These are phyloP conservation scores for Drosophila sp. DNA, from an alignment of 1,140 invertebrate species.

Conservation along the genomic window DNA sequence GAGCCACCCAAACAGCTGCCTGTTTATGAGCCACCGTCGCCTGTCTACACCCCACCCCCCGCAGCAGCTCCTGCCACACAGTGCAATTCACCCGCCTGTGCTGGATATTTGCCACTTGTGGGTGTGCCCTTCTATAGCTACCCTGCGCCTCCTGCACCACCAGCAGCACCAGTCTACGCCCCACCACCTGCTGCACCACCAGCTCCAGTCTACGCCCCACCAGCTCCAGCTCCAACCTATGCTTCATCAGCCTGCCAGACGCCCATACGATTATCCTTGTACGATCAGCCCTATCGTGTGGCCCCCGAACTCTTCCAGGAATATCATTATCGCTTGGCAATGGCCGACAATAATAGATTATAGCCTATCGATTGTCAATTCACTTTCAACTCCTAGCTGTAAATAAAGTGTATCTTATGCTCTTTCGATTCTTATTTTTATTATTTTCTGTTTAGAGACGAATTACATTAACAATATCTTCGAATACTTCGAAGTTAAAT, in stretches of 20 bases:
- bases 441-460: not conserved
- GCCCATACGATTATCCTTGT: constrained; percentile 60
- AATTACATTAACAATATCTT: too few species aligned
- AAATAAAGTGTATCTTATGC: constrained; percentile 64
- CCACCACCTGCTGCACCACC: constrained; percentile 22
- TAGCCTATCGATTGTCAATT: constrained; percentile 35
- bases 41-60: constrained; percentile 12
- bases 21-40: constrained; percentile 21
- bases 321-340: constrained; percentile 63
- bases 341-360: constrained; percentile 47
- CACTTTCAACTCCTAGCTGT: constrained; percentile 38
- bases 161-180: not conserved
- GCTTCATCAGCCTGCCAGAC: constrained; percentile 46
- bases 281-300: constrained; percentile 71
- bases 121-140: constrained; percentile 49
- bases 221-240: constrained; percentile 11
- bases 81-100: constrained; percentile 31
- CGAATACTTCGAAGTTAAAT: too few species aligned
- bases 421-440: constrained; percentile 28
- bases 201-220: constrained; percentile 11
- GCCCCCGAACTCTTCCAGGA: constrained; percentile 74
- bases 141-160: constrained; percentile 1
- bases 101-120: constrained; percentile 34
- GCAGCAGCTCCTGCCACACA: constrained; percentile 25
- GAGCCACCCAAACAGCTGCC: constrained; percentile 18